These are phyloP conservation scores for Steinernema khuongi DNA, from an alignment of 1,140 invertebrate genomes.

Conservation along the genomic window DNA sequence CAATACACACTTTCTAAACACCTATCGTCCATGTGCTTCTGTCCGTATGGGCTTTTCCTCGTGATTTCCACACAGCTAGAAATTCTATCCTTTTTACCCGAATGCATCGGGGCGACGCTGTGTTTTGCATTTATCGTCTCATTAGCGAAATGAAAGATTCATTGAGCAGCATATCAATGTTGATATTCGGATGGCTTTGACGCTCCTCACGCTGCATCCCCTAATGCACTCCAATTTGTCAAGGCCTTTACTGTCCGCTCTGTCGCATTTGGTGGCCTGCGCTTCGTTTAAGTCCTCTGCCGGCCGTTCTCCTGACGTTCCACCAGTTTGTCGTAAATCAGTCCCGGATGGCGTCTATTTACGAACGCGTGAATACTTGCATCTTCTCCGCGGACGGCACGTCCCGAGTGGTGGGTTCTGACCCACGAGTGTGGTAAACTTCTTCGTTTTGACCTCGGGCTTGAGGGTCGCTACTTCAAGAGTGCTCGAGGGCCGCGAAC, in stretches of 20 bases:
- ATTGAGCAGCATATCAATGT: too few relatives aligned
- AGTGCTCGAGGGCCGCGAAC: too few relatives aligned
- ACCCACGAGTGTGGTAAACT: neutral
- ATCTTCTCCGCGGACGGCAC: neutral
- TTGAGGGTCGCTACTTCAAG: too few relatives aligned
- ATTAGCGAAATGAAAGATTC: neutral
- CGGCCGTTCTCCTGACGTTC: neutral
- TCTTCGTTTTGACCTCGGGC: neutral
- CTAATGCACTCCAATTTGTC: neutral
- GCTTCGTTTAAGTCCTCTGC: neutral
- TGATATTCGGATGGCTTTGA: too few relatives aligned
- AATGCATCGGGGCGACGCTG: too few relatives aligned
- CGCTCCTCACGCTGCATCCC: too few relatives aligned
- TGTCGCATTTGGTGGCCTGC: neutral
- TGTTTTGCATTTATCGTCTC: neutral
- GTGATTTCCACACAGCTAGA: too few relatives aligned
- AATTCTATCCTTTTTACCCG: too few relatives aligned
- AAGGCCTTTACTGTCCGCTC: neutral
- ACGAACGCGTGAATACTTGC: conserved; percentile 15
- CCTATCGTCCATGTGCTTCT: too few relatives aligned
- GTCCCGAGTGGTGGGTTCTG: neutral
- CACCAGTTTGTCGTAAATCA: conserved; percentile 13
- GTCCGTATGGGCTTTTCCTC: too few relatives aligned
- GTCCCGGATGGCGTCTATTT: conserved; percentile 14
- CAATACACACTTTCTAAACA: too few relatives aligned